A percentile compares a stretch with the other conserved stretches of the same genome.
Evolutionary conservation across 2,888 invertebrate genomes (phyloP).

Genomic region (Lasioglossum vierecki): DNA sequence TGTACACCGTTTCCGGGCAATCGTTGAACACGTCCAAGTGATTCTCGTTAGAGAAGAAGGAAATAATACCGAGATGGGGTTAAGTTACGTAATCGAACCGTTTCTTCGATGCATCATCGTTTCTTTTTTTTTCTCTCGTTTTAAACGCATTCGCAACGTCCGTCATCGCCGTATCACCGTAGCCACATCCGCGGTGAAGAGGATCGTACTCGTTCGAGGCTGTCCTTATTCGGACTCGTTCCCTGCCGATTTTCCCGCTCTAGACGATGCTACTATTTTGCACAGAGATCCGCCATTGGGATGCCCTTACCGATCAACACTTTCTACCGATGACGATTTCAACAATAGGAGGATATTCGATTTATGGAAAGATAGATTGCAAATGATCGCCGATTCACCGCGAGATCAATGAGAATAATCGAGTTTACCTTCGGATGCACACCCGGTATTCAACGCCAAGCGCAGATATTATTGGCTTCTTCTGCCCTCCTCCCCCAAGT

Average conservation of each 20-base stretch:
- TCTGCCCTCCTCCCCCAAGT: conserved; percentile 3
- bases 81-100: neutral
- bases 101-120: neutral
- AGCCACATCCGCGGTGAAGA: conserved; percentile 47
- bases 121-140: neutral
- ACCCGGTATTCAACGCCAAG: neutral
- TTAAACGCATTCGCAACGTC: neutral
- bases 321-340: too few species aligned
- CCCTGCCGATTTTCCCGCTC: neutral
- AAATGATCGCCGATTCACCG: neutral
- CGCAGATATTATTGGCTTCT: conserved; percentile 28
- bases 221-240: neutral
- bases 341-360: too few species aligned
- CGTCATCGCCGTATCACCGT: conserved; percentile 14
- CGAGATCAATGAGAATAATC: neutral
- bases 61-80: too few species aligned
- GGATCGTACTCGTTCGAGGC: neutral
- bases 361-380: neutral
- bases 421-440: neutral
- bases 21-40: neutral
- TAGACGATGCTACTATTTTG: neutral
- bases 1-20: neutral
- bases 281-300: neutral
- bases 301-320: too few species aligned
- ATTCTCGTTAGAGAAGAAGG: neutral